A percentile compares a stretch with the other conserved stretches of the same genome.
Conservation (phyloP, 2,888 invertebrate species). For the Diogma glabrata region DNA sequence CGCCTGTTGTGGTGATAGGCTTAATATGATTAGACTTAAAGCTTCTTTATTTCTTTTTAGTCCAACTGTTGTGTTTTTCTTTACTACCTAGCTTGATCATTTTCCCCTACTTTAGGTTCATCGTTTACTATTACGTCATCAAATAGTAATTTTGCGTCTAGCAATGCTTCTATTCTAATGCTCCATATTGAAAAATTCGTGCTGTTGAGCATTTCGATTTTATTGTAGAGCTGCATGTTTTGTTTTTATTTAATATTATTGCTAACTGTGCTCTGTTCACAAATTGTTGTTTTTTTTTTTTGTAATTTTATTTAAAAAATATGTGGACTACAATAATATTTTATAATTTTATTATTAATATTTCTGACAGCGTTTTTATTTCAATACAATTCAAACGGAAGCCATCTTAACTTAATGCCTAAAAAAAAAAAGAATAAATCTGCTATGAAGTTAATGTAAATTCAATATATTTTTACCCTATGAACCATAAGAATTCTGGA, state of each 20-base stretch:
- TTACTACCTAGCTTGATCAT: not conserved
- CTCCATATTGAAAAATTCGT: constrained; percentile 2
- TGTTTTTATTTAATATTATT: not conserved
- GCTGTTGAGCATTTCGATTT: not conserved
- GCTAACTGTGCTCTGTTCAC: not conserved
- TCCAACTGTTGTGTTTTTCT: not conserved
- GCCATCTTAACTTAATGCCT: no score
- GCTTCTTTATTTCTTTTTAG: not conserved
- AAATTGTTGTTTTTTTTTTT: no score
- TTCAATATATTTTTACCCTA: no score
- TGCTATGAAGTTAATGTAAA: no score
- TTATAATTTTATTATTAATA: no score
- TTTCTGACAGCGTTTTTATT: no score
- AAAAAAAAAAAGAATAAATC: no score
- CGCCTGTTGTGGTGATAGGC: not conserved
- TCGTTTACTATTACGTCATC: not conserved
- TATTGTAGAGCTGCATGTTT: not conserved
- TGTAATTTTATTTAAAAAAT: no score
- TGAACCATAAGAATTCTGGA: no score
- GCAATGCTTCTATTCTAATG: not conserved
- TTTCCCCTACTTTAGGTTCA: not conserved
- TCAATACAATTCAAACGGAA: no score
- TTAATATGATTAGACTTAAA: not conserved
- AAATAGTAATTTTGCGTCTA: not conserved
- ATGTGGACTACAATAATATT: no score